Conservation (phyloP, 2,113 vertebrate genomes). For the Naja naja region DNA sequence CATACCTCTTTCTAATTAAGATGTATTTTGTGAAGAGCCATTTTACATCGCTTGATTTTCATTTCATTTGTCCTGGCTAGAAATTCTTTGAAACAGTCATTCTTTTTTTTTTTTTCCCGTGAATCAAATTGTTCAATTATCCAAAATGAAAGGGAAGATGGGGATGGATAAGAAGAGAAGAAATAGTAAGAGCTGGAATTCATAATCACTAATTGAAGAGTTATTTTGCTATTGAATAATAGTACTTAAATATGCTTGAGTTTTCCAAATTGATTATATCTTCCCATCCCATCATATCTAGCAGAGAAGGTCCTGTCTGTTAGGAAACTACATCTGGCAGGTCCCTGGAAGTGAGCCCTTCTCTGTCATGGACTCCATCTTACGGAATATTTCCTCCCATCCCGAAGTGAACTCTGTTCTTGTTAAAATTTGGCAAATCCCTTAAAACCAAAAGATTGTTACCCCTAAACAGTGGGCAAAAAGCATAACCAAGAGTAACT, state of each 20-base stretch:
- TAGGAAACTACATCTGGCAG: background rate
- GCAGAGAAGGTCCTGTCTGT: background rate
- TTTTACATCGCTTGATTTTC: background rate
- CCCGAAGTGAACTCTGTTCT: background rate
- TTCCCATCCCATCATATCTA: background rate
- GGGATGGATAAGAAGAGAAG: background rate
- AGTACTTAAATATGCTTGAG: background rate
- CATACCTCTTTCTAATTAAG: background rate
- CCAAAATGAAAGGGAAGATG: background rate
- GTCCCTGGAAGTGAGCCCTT: background rate
- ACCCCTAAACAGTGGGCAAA: background rate
- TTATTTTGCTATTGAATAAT: background rate
- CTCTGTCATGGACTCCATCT: background rate
- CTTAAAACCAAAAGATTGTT: background rate
- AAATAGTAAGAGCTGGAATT: background rate
- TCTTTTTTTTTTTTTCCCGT: background rate
- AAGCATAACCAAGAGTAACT: background rate
- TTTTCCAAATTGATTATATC: background rate
- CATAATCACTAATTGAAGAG: background rate
- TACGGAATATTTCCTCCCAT: background rate
- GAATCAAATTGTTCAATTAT: background rate
- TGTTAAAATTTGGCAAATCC: background rate
- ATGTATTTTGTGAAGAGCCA: background rate
- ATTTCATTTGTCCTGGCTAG: background rate
- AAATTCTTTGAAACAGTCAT: background rate